Base-by-base conservation (phyloP, 1,140 invertebrate genomes). In the Hycleus cichorii region DNA sequence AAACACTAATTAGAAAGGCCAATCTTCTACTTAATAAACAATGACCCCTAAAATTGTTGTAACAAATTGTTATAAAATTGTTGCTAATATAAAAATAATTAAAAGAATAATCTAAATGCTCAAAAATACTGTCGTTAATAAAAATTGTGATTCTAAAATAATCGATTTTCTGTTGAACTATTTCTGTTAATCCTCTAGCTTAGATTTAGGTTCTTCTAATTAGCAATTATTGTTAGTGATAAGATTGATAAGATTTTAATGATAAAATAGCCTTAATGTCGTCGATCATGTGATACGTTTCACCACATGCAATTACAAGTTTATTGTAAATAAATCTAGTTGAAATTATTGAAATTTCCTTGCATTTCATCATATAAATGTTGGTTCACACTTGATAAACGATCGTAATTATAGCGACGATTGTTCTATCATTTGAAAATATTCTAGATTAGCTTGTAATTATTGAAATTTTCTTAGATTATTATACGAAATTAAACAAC, bases 381-480 rank as follows among this genome's bases (percentile, higher is more conserved):
- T 42, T 53, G 44, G 51, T 53, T 53, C 51, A 53, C 51, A 53
- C 43, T 18, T 32, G 32, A 32, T 32, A 32, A 32, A 11, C 38
- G 42, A 43, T 18, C 5, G 40, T 18, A 18, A 24, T 43, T 24
- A 9, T 43, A 43, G 7, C n/a, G 40, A 52, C 39, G 43, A 4
- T 43, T 43, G 25, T 9, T 43, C 9, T 52, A 44, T 24, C 11
- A 25, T 43, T 43, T 11, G 12, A 40, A 32, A 24, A 11, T 39
- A 7, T 50, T 8, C 26, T 39, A 39, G n/a, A n/a, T 4, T 12
- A 18, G 18, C 25, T 43, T 39, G 12, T 49, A 54, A 50, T 49
- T 55, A 49, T 38, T 56, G 48, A 48, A 18, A 50, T 45, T 60
- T 53, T 56, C 11, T 39, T 60, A 55, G 52, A 55, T 55, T 55